Conservation (phyloP, 2,113 vertebrate species). For the Prinia subflava region DNA sequence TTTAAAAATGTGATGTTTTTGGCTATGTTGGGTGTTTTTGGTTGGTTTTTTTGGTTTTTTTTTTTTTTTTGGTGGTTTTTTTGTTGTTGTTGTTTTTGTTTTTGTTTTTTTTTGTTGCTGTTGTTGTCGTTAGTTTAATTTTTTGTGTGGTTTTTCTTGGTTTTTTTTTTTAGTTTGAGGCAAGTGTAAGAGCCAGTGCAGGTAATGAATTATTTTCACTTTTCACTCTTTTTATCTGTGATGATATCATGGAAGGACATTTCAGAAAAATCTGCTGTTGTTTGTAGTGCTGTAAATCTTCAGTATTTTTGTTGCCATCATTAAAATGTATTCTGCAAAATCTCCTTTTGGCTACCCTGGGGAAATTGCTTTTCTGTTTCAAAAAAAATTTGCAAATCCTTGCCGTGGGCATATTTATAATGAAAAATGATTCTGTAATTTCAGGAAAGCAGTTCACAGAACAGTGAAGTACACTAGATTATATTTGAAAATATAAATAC, state of each 20-base stretch:
- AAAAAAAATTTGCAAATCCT: neutral
- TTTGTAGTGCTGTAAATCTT: neutral
- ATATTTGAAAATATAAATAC: neutral
- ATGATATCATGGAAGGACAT: neutral
- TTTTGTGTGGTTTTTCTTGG: neutral
- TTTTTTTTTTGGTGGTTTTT: too few relatives aligned
- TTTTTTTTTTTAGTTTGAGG: neutral
- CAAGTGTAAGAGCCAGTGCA: neutral
- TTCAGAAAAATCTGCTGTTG: neutral
- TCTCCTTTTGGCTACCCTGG: neutral
- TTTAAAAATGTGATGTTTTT: neutral
- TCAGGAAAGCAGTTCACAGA: neutral
- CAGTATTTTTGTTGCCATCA: neutral
- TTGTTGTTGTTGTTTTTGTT: neutral
- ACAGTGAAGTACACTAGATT: neutral
- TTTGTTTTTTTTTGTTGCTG: too few relatives aligned
- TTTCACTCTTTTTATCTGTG: neutral
- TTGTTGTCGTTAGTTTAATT: neutral
- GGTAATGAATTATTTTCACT: neutral
- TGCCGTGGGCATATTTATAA: neutral
- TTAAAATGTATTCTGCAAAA: neutral
- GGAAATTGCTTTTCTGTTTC: neutral
- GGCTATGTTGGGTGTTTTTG: neutral
- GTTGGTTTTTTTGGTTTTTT: neutral
- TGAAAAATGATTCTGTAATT: neutral